Evolutionary conservation across 2,888 invertebrate species (phyloP), one percentile per base, ranked within the genome.

Genomic region (Myopa tessellatipennis): DNA sequence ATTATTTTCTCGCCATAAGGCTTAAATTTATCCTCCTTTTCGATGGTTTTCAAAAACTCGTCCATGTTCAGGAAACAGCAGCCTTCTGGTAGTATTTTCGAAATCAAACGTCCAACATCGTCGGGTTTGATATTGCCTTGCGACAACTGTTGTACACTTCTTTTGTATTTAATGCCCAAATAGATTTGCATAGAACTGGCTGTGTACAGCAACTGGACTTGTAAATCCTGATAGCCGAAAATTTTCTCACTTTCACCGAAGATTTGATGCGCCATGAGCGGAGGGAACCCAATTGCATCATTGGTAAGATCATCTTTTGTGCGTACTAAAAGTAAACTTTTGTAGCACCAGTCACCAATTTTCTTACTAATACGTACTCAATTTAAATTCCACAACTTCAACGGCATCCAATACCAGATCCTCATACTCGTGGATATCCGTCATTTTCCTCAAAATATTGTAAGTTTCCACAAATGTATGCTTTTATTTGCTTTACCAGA

Each of bases 211-310:
- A 98, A 89, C 80, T 93, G 91, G 4, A 98, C 92, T 78, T 91
- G 91, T 55, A 98, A 90, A 85, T 96, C 94, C 85, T 94, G 93
- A 87, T 97, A 99, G 4, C 98, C 99, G 90, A 97, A 98, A 87
- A 99, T 97, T 80, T 93, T 95, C 90, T 99, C 99, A 84, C 93
- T 93, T 82, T 96, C 95, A 6, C 96, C 97, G 89, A 97, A 98
- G 77, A 98, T 93, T 90, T 98, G 98, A 90, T 98, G 96, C 74
- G 96, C 95, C 95, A 97, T 96, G 77, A 94, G 93, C 0, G 97
- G 96, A 58, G 92, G 90, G 86, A 97, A 97, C 55, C 90, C 90
- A 10, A 90, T 88, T 1, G 90, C 90, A 52, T 93, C 92, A 88
- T 94, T 91, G 79, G 93, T 91, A 55, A 95, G 87, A 87, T 95